Conservation (phyloP, 2,888 invertebrate genomes). For the Cistogaster globosa region DNA sequence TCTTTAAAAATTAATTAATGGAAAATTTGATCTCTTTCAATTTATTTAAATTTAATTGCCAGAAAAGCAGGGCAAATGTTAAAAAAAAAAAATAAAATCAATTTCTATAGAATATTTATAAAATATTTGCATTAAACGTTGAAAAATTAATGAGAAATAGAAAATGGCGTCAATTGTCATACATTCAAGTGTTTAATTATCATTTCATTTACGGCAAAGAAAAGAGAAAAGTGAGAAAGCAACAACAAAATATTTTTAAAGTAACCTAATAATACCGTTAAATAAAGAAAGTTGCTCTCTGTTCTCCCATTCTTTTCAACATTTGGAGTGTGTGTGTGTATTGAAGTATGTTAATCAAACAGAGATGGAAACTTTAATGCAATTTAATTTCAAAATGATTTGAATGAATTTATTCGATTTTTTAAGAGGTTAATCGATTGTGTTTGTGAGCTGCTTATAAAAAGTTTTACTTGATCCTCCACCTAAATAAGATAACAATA, state of each 20-base stretch:
- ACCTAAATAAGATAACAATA: no score
- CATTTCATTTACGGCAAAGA: not conserved
- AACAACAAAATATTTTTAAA: not conserved
- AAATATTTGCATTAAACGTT: constrained; percentile 34
- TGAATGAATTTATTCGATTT: not conserved
- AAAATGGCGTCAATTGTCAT: constrained; percentile 20
- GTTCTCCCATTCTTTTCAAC: not conserved
- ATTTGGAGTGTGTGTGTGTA: not conserved
- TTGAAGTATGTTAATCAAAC: not conserved
- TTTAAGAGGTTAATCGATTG: no score
- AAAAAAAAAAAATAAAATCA: constrained; percentile 1
- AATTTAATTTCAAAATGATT: not conserved
- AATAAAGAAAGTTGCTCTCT: not conserved
- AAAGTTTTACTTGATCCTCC: no score
- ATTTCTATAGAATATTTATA: constrained; percentile 9
- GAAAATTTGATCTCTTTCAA: not conserved
- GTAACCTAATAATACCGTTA: constrained; percentile 31
- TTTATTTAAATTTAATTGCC: not conserved
- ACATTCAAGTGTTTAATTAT: constrained; percentile 15
- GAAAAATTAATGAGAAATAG: not conserved
- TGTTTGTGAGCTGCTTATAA: no score
- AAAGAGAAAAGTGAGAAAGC: not conserved
- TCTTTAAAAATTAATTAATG: constrained; percentile 31
- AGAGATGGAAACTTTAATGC: not conserved
- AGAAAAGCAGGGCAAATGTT: not conserved